phyloP scores from a whole-genome alignment of 2,797 vertebrate species.

The Dromococcyx pavoninus region DNA sequence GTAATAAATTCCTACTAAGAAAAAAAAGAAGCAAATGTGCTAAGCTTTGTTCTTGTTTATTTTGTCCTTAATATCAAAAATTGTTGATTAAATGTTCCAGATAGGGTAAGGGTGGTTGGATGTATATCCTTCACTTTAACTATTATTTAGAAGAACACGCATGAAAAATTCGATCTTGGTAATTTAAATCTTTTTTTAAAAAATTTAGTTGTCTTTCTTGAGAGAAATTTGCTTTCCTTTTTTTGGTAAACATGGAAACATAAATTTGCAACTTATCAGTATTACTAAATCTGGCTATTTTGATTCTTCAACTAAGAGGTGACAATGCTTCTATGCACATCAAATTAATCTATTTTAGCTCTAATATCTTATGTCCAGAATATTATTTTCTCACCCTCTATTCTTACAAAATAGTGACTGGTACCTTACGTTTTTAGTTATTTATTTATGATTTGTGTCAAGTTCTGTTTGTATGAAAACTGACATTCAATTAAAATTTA shows the following conservation, averaged over 20 bases:
- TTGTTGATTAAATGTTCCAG: background rate
- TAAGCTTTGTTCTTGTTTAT: background rate
- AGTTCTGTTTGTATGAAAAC: background rate
- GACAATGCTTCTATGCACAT: background rate
- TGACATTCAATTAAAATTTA: background rate
- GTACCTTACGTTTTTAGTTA: background rate
- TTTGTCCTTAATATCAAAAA: constrained; percentile 9
- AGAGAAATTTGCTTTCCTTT: background rate
- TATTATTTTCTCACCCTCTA: background rate
- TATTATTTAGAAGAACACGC: background rate
- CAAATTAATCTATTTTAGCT: background rate
- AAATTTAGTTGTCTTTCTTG: background rate
- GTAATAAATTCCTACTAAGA: background rate
- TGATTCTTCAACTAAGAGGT: background rate
- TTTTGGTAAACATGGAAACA: background rate
- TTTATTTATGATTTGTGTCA: background rate
- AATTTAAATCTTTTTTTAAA: background rate
- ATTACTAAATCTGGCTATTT: background rate
- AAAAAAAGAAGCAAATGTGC: background rate
- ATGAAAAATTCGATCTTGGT: background rate
- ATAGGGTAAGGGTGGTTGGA: background rate
- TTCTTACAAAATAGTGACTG: background rate
- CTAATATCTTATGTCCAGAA: background rate
- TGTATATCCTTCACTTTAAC: background rate
- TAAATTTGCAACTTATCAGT: background rate